Percentiles rank a stretch among this genome's conserved stretches.
Conservation (phyloP, 2,888 invertebrate genomes). For the Crossocerus cetratus region DNA sequence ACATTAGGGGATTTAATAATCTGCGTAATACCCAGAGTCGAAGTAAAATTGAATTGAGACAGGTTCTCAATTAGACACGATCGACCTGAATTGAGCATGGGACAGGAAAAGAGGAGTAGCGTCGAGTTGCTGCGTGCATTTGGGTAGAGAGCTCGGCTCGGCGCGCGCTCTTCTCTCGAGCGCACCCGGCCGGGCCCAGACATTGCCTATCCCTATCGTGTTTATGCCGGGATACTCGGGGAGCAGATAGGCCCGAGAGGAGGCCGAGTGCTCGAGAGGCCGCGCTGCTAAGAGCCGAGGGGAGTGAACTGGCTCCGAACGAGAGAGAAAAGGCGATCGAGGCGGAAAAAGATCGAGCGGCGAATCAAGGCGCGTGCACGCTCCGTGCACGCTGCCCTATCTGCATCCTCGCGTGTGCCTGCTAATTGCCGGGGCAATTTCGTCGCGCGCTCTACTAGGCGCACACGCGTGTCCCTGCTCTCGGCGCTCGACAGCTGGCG, state of each 20-base stretch:
- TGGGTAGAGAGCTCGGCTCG: slow-evolving; percentile 10
- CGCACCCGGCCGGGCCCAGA: slow-evolving; percentile 21
- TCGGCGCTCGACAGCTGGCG: too few species aligned
- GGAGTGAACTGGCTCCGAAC: neutral
- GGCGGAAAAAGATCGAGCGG: slow-evolving; percentile 20
- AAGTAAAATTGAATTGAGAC: too few species aligned
- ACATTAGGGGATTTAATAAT: too few species aligned
- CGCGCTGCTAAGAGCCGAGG: too few species aligned
- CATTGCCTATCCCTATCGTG: slow-evolving; percentile 53
- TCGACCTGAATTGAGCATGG: too few species aligned
- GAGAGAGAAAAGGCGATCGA: neutral
- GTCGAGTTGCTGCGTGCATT: slow-evolving; percentile 35
- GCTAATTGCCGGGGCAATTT: slow-evolving; percentile 53
- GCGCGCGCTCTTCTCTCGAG: too few species aligned
- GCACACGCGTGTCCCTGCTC: too few species aligned
- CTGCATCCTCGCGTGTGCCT: slow-evolving; percentile 31
- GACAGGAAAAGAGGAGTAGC: too few species aligned
- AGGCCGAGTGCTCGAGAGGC: neutral
- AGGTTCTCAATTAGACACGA: too few species aligned
- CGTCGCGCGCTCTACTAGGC: slow-evolving; percentile 7
- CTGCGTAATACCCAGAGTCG: too few species aligned
- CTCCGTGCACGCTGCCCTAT: slow-evolving; percentile 33
- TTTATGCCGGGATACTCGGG: slow-evolving; percentile 41
- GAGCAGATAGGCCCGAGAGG: slow-evolving; percentile 17
- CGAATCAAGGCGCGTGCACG: slow-evolving; percentile 41